phyloP scores from a whole-genome alignment of 2,888 invertebrate genomes.

The Germaria angustata region DNA sequence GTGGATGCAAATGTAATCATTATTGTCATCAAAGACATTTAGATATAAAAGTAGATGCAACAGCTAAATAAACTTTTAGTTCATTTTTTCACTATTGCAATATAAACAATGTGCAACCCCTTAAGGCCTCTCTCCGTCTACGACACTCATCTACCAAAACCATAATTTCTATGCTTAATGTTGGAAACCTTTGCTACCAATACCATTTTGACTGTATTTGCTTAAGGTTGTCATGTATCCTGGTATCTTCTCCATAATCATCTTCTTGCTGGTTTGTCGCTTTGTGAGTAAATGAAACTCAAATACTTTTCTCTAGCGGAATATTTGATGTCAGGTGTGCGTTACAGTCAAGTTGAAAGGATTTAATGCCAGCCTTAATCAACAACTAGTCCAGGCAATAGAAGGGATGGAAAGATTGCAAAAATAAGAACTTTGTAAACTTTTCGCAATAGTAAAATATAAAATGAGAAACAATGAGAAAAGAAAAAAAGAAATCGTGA shows the following conservation, averaged over 20 bases:
- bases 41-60: conserved; percentile 45
- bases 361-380: conserved; percentile 68
- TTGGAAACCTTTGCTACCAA: background rate
- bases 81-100: background rate
- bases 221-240: background rate
- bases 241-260: background rate
- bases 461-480: background rate
- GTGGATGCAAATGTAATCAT: conserved; percentile 56
- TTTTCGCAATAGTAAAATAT: background rate
- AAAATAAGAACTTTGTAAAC: background rate
- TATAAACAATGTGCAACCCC: background rate
- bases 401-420: background rate
- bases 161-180: conserved; percentile 32
- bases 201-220: background rate
- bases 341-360: conserved; percentile 53
- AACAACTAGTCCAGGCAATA: background rate
- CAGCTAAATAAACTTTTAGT: conserved; percentile 37
- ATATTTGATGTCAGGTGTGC: conserved; percentile 70
- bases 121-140: background rate
- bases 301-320: conserved; percentile 48
- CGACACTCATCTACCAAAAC: conserved; percentile 14
- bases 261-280: background rate
- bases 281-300: background rate
- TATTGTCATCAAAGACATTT: conserved; percentile 61
- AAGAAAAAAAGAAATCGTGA: background rate